These are phyloP conservation scores for Polyommatus icarus DNA, from an alignment of 2,888 invertebrate species.

Conservation along the genomic window DNA sequence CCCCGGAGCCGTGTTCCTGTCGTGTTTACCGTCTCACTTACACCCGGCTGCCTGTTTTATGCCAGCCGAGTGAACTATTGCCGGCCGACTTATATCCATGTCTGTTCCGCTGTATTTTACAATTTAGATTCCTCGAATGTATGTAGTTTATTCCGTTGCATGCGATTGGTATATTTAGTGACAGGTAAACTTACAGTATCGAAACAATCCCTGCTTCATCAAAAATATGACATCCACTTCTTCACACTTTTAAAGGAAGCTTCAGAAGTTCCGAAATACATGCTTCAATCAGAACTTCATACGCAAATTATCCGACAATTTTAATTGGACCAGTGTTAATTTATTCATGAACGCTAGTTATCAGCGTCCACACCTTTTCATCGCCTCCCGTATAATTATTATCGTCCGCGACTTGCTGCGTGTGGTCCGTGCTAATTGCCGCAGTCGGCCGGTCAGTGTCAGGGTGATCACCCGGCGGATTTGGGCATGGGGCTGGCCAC, in stretches of 20 bases:
- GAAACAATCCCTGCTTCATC: neutral
- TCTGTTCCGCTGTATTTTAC: constrained; percentile 45
- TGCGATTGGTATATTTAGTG: neutral
- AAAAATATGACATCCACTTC: neutral
- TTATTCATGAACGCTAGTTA: constrained; percentile 48
- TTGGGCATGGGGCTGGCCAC: constrained; percentile 47
- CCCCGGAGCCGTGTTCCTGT: constrained; percentile 60
- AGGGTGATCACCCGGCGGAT: constrained; percentile 45
- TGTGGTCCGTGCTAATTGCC: constrained; percentile 59
- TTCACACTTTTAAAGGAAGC: too few species aligned
- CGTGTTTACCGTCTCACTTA: constrained; percentile 62
- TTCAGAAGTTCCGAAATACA: neutral
- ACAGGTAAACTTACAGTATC: neutral
- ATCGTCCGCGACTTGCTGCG: constrained; percentile 52
- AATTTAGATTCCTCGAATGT: constrained; percentile 56
- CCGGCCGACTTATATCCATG: constrained; percentile 58
- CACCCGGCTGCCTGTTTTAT: constrained; percentile 45
- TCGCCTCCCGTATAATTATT: constrained; percentile 16
- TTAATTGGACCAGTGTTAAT: constrained; percentile 34
- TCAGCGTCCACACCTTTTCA: constrained; percentile 9
- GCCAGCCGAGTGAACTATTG: constrained; percentile 28
- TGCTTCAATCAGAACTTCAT: neutral
- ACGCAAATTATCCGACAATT: neutral
- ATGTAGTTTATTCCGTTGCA: neutral
- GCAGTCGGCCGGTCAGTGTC: constrained; percentile 45